Evolutionary conservation across 2,797 vertebrate species (phyloP), one percentile per base, ranked within the genome.

Genomic region (Chaetodon trifasciatus): DNA sequence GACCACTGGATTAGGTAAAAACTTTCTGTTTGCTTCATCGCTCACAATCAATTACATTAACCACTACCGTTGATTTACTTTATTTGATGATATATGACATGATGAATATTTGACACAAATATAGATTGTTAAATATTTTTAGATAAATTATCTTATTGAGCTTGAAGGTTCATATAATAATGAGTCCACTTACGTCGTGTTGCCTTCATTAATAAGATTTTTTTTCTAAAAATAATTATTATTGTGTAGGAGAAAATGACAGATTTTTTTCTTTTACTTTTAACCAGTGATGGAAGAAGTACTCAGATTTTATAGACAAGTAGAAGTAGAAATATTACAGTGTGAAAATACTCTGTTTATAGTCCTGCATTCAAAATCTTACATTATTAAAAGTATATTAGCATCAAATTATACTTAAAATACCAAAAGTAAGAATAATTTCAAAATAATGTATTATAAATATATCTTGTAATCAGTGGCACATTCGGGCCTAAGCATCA

Each of bases 1-100:
- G 88, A 85, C 95, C 62, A 96, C 94, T 16, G 93, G 94, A 83
- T 79, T 95, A 35, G 86, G 94, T 95, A 91, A 85, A 17, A 13
- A 0, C 37, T 52, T 49, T 21, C 15, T 37, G 3, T 42, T 23
- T 37, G 9, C 4, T 44, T 49, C 19, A 6, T 37, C 5, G 4
- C 24, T 60, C 56, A 17, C 4, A 32, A 9, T 8, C 8, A n/a
- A 1, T 21, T 16, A 3, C 21, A 23, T 37, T 2, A 8, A 5
- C 24, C 1, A 7, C 9, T 0, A 35, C 5, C 3, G n/a, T 13
- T n/a, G 16, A 35, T 35, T 37, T 6, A 16, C 1, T 60, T 49
- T 12, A 49, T 17, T 35, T 57, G n/a, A 32, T 32, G 28, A 3
- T 32, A 3, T 32, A 32, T 32, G 3, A 32, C 28, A 32, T 32